Evolutionary conservation across 2,113 vertebrate species (phyloP), one percentile per base, ranked within the genome.

Genomic region (Pachycephala philippinensis): DNA sequence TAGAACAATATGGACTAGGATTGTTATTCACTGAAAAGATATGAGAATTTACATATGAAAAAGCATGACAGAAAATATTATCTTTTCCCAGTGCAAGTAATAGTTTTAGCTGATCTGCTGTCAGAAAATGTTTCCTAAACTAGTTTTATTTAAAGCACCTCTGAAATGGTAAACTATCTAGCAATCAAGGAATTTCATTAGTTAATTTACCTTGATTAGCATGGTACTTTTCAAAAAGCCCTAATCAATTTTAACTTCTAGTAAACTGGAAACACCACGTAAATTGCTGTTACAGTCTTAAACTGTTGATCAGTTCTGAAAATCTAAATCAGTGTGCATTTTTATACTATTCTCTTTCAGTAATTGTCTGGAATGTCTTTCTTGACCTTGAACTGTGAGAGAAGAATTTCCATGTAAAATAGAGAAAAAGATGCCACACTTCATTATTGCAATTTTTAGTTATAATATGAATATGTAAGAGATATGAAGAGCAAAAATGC

Each of bases 201-300:
- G 89, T 97, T 96, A 95, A 96, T 98, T 98, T 97, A 91, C 87
- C 64, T 95, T 96, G 92, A 97, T 97, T 97, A 96, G 40, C 80
- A 79, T 49, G 84, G 68, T 75, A 80, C 78, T 95, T 96, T 90
- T 96, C 54, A 77, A 95, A 94, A 97, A 95, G 19, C 37, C 44
- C 53, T 97, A 97, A 98, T 97, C 97, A 97, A 95, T 96, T 97
- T 96, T 89, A 96, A 63, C 76, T 91, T 96, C 68, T 66, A 37
- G 35, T 93, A 96, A 92, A 96, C 90, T 90, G 79, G 84, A 96
- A 97, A 96, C 52, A 70, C 37, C 91, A 88, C 22, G 20, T 31
- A 95, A 94, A 94, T 90, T 91, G 74, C 79, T 97, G 83, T 75
- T 74, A 22, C 49, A 74, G 56, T 59, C 79, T 80, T 82, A 92